phyloP scores from a whole-genome alignment of 2,888 invertebrate species.

The Rhagonycha fulva region DNA sequence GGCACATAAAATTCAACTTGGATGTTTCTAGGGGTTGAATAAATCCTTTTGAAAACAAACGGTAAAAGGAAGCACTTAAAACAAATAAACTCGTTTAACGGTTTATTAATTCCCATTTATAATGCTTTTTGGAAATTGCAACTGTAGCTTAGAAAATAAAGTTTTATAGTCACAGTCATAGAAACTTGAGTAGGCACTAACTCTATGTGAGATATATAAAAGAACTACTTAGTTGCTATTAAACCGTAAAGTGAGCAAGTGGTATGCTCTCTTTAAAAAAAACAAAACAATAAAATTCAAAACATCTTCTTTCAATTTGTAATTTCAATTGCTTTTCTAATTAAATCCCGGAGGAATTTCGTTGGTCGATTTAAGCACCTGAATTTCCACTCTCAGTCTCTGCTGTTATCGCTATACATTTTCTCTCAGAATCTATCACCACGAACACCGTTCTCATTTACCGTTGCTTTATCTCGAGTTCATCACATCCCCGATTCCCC shows the following conservation, averaged over 20 bases:
- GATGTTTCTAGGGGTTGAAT: slow-evolving; percentile 11
- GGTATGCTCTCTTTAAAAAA: not conserved
- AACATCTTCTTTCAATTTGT: not conserved
- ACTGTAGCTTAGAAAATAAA: slow-evolving; percentile 5
- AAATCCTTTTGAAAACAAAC: slow-evolving; percentile 9
- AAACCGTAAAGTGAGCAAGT: not conserved
- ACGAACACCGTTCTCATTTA: slow-evolving; percentile 48
- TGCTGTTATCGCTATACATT: slow-evolving; percentile 35
- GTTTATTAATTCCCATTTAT: slow-evolving; percentile 10
- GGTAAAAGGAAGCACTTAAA: slow-evolving; percentile 8
- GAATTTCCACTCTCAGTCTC: slow-evolving; percentile 37
- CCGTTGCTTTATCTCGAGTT: slow-evolving; percentile 47
- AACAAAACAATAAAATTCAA: not conserved
- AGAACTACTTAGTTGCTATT: slow-evolving; percentile 1
- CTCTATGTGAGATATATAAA: slow-evolving; percentile 2
- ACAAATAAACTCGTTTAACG: slow-evolving; percentile 14
- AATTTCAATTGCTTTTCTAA: not conserved
- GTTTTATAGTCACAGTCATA: slow-evolving; percentile 3
- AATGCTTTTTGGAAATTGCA: slow-evolving; percentile 4
- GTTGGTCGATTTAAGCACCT: slow-evolving; percentile 42
- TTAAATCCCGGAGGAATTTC: not conserved
- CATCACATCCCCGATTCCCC: slow-evolving; percentile 44
- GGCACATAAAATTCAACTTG: slow-evolving; percentile 9
- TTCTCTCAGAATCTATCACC: slow-evolving; percentile 45
- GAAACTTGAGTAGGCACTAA: slow-evolving; percentile 3